Percentiles rank a stretch among this genome's conserved stretches.
Evolutionary conservation across 2,888 invertebrate species (phyloP).

Genomic region (Machimus atricapillus): DNA sequence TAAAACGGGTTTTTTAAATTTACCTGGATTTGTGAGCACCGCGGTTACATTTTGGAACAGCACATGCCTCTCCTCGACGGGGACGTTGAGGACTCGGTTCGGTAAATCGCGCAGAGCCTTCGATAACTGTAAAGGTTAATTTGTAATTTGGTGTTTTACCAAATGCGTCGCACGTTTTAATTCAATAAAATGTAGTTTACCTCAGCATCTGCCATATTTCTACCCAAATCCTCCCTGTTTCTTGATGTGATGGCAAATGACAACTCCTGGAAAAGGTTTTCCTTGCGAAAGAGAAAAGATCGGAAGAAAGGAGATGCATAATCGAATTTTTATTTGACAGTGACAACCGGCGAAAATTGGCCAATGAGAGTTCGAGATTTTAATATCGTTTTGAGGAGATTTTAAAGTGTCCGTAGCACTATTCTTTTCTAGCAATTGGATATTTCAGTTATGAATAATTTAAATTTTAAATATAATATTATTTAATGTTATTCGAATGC

Average conservation of each 20-base stretch:
- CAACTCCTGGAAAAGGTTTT: conserved; percentile 46
- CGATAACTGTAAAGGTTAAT: conserved; percentile 56
- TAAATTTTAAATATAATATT: neutral
- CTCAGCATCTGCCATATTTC: conserved; percentile 54
- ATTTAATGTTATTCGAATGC: neutral
- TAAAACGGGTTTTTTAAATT: conserved; percentile 43
- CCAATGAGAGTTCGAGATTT: neutral
- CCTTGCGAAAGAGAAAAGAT: neutral
- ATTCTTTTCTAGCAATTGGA: neutral
- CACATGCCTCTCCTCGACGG: conserved; percentile 56
- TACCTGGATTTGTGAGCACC: conserved; percentile 78
- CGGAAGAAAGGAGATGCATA: neutral
- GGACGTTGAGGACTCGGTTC: conserved; percentile 57
- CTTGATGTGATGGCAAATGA: conserved; percentile 44
- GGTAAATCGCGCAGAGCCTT: conserved; percentile 60
- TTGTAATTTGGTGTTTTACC: conserved; percentile 9
- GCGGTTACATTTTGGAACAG: conserved; percentile 57
- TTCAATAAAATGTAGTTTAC: conserved; percentile 47
- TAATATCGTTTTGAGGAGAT: neutral
- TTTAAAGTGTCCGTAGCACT: neutral
- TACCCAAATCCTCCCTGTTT: conserved; percentile 22
- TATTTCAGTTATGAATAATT: neutral
- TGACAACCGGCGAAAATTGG: conserved; percentile 3
- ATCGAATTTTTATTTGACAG: neutral
- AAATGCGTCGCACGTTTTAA: neutral